Evolutionary conservation across 35 echinoderm and acorn worm species (phyloP).

Genomic region (Apostichopus japonicus): DNA sequence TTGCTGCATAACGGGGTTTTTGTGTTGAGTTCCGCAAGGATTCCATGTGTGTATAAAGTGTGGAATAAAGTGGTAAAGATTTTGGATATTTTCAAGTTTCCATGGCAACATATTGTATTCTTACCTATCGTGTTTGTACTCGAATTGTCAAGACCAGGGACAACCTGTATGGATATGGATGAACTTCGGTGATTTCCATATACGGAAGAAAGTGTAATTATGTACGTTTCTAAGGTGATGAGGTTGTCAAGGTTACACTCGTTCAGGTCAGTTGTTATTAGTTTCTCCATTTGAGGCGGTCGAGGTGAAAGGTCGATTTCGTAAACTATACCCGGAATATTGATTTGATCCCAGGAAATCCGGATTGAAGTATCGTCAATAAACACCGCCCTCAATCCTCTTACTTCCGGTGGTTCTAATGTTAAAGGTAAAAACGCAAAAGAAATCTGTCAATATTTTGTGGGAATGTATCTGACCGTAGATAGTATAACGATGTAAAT

Average conservation of each 20-base stretch:
- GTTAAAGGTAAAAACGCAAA: neutral
- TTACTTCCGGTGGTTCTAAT: conserved; percentile 42
- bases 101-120: neutral
- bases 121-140: conserved; percentile 1
- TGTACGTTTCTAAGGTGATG: conserved; percentile 31
- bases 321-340: conserved; percentile 8
- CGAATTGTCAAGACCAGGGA: conserved; percentile 7
- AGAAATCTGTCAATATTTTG: neutral
- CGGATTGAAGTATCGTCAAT: conserved; percentile 6
- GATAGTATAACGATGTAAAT: neutral
- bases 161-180: neutral
- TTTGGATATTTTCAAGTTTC: neutral
- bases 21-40: too few relatives aligned
- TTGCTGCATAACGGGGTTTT: too few relatives aligned
- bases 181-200: conserved; percentile 44
- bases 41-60: neutral
- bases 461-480: neutral
- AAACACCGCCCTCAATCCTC: neutral
- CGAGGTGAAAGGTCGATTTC: conserved; percentile 29
- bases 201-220: conserved; percentile 2
- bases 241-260: conserved; percentile 20
- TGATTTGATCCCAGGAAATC: conserved; percentile 1
- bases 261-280: conserved; percentile 17
- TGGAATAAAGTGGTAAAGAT: neutral
- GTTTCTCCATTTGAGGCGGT: conserved; percentile 1